Percentiles rank a stretch among this genome's conserved stretches.
Conservation (phyloP, 2,797 vertebrate genomes). For the Philypnodon macrostomus region DNA sequence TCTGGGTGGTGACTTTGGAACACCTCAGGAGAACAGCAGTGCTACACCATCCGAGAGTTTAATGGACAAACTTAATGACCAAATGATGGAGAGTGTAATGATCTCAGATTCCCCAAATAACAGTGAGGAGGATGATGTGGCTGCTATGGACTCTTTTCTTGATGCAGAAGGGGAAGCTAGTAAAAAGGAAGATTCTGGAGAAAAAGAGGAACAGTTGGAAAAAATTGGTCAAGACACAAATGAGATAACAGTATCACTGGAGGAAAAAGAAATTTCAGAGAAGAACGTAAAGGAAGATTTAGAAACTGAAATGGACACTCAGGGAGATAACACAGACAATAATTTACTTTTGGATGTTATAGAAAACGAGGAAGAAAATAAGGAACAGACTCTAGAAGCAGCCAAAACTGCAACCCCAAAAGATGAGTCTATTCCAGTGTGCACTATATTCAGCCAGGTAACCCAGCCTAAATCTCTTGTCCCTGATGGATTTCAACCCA, state of each 20-base stretch:
- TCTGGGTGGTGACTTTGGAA: slow-evolving; percentile 82
- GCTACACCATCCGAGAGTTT: slow-evolving; percentile 79
- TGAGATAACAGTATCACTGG: slow-evolving; percentile 60
- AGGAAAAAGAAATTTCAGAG: slow-evolving; percentile 49
- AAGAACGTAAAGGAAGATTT: slow-evolving; percentile 40
- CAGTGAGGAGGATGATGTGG: slow-evolving; percentile 90
- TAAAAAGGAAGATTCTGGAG: background rate
- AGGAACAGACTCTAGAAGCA: slow-evolving; percentile 20
- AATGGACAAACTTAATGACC: slow-evolving; percentile 89
- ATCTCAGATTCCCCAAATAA: slow-evolving; percentile 95
- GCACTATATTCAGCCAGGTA: slow-evolving; percentile 92
- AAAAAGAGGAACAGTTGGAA: slow-evolving; percentile 17
- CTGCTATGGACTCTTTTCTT: slow-evolving; percentile 83
- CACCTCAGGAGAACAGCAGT: slow-evolving; percentile 82
- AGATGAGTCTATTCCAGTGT: slow-evolving; percentile 83
- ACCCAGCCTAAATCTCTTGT: slow-evolving; percentile 72
- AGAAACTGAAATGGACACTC: slow-evolving; percentile 18
- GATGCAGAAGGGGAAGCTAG: slow-evolving; percentile 55
- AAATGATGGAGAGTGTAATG: slow-evolving; percentile 98
- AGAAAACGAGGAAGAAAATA: slow-evolving; percentile 29
- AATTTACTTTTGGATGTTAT: slow-evolving; percentile 29
- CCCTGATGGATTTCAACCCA: slow-evolving; percentile 91
- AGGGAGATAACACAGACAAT: slow-evolving; percentile 7
- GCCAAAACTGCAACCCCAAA: slow-evolving; percentile 42
- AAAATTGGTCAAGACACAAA: slow-evolving; percentile 54